Evolutionary conservation across 1,140 invertebrate species (phyloP), one percentile per base, ranked within the genome.

Genomic region (Lordiphosa mommai): DNA sequence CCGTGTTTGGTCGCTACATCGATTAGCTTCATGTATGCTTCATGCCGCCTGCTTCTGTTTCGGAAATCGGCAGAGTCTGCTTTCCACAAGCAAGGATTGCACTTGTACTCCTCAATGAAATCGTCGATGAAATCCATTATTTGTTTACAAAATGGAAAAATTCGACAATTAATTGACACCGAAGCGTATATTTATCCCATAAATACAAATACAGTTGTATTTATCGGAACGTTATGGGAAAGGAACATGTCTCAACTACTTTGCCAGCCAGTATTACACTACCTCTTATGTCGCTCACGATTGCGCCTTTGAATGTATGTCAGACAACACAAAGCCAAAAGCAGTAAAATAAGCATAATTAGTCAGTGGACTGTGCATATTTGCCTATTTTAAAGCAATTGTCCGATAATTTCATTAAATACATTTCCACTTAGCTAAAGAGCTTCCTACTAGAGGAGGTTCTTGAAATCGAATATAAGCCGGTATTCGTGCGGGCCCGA

Each of bases 131-230:
- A 88, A 70, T 88, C 87, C 82, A 87, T 88, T 52, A 27, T 64
- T 82, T 74, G 61, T 80, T 80, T 71, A 76, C 56, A 34, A 73
- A 56, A 55, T 30, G 43, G 44, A 61, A 44, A 27, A 52, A 59
- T 47, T 48, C 47, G 53, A 66, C 61, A 43, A 55, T 43, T 43
- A 49, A 47, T 37, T 55, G 47, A 17, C 41, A 55, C 47, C 55
- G 32, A 59, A 61, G 30, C 36, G 44, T 56, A 57, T 53, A 43
- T 61, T 41, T 65, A 51, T 61, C 9, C 38, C 41, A 23, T 50
- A 27, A 40, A 52, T 43, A 51, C 92, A 91, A 98, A 96, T 8
- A 98, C 89, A 23, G 66, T 94, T 92, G 46, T 94, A 91, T 0
- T 95, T 95, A 89, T 98, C 96, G 2, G 91, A 91, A 14, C 92